Percentiles rank a stretch among this genome's conserved stretches.
phyloP scores from a whole-genome alignment of 2,797 vertebrate species.

The Chrosomus eos region DNA sequence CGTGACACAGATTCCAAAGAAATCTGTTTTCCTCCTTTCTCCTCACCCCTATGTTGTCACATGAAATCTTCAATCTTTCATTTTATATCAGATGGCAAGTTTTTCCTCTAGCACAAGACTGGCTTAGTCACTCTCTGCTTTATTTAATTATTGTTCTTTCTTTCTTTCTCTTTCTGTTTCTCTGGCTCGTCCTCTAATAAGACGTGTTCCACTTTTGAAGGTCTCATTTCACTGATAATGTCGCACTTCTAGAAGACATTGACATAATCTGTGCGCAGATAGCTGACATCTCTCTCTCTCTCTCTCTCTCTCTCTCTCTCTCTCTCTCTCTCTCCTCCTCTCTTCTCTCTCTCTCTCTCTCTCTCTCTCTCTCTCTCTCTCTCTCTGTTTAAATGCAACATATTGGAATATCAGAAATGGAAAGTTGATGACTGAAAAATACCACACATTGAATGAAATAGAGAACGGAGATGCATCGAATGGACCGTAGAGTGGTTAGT shows the following conservation, averaged over 20 bases:
- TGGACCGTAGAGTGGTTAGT: neutral
- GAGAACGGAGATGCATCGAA: neutral
- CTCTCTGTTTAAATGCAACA: neutral
- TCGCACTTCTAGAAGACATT: conserved; percentile 18
- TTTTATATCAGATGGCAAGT: conserved; percentile 34
- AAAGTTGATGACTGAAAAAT: conserved; percentile 5
- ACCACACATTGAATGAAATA: neutral
- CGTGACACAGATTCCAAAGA: conserved; percentile 71
- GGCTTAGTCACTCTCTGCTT: conserved; percentile 24
- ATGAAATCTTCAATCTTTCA: conserved; percentile 66
- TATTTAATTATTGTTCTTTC: conserved; percentile 1
- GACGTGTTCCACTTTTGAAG: conserved; percentile 46
- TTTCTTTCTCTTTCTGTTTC: conserved; percentile 7
- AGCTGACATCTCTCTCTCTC: conserved; percentile 31
- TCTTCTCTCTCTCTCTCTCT: neutral
- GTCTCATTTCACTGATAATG: conserved; percentile 40
- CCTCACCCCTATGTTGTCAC: conserved; percentile 71
- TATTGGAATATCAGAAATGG: conserved; percentile 11
- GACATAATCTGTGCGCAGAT: conserved; percentile 34
- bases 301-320: too few species aligned
- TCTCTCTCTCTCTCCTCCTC: neutral
- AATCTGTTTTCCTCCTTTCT: conserved; percentile 74
- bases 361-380: neutral
- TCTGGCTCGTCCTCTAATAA: conserved; percentile 37
- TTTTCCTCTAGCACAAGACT: conserved; percentile 33